A percentile compares a stretch with the other conserved stretches of the same genome.
These are phyloP conservation scores for Drepana falcataria DNA, from an alignment of 2,888 invertebrate genomes.

Conservation along the genomic window DNA sequence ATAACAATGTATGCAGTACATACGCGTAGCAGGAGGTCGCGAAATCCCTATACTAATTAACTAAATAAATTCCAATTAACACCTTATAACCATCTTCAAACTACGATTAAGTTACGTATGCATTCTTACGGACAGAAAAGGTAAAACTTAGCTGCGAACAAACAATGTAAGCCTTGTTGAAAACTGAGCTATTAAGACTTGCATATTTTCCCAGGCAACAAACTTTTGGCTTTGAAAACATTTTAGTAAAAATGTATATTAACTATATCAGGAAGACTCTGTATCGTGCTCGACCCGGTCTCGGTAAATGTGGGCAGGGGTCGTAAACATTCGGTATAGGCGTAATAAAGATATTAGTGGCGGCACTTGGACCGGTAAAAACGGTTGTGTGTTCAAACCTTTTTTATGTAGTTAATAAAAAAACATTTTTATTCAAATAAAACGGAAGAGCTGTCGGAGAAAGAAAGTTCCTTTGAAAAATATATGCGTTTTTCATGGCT, in stretches of 20 bases:
- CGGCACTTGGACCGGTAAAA: constrained; percentile 26
- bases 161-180: neutral
- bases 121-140: neutral
- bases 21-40: no score
- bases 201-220: neutral
- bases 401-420: constrained; percentile 34
- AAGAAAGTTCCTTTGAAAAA: neutral
- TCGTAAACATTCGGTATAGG: constrained; percentile 52
- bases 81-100: no score
- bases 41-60: no score
- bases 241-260: neutral
- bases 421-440: constrained; percentile 34
- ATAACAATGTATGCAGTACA: no score
- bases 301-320: constrained; percentile 41
- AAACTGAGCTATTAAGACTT: neutral
- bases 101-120: neutral
- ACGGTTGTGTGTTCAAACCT: constrained; percentile 27
- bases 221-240: neutral
- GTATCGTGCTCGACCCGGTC: constrained; percentile 33
- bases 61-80: no score
- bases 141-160: neutral
- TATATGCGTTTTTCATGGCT: neutral
- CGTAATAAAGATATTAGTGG: constrained; percentile 56
- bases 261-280: neutral
- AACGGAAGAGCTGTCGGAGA: constrained; percentile 12